A percentile compares a stretch with the other conserved stretches of the same genome.
Evolutionary conservation across 2,113 vertebrate species (phyloP).

Genomic region (Pachypanchax playfairii): DNA sequence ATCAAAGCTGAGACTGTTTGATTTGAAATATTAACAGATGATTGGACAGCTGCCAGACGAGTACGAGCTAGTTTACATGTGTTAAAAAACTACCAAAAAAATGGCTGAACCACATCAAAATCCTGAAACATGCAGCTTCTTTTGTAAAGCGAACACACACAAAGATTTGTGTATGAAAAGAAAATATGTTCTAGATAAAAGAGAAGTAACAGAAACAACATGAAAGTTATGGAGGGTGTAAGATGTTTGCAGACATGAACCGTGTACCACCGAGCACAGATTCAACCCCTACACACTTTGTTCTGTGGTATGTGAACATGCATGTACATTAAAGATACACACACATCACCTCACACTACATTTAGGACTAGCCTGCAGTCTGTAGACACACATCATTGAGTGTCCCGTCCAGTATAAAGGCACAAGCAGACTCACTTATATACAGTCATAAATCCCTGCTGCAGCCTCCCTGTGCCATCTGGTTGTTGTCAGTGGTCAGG

Average conservation of each 20-base stretch:
- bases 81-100: too few species aligned
- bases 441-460: constrained; percentile 29
- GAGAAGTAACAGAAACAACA: background rate
- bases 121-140: too few species aligned
- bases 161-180: background rate
- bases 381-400: constrained; percentile 40
- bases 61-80: too few species aligned
- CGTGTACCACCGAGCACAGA: constrained; percentile 18
- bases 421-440: constrained; percentile 9
- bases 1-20: too few species aligned
- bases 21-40: too few species aligned
- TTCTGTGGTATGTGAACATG: constrained; percentile 4
- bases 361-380: background rate
- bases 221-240: background rate
- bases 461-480: constrained; percentile 40
- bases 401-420: constrained; percentile 19
- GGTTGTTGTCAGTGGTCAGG: constrained; percentile 47
- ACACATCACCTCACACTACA: constrained; percentile 11
- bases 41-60: too few species aligned
- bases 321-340: constrained; percentile 1
- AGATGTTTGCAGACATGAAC: constrained; percentile 36
- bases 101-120: too few species aligned
- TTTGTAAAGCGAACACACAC: background rate
- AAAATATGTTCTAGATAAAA: too few species aligned
- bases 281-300: constrained; percentile 19